Percentiles rank a stretch among this genome's conserved stretches.
Evolutionary conservation across 2,797 vertebrate species (phyloP).

Genomic region (Lerista edwardsae): DNA sequence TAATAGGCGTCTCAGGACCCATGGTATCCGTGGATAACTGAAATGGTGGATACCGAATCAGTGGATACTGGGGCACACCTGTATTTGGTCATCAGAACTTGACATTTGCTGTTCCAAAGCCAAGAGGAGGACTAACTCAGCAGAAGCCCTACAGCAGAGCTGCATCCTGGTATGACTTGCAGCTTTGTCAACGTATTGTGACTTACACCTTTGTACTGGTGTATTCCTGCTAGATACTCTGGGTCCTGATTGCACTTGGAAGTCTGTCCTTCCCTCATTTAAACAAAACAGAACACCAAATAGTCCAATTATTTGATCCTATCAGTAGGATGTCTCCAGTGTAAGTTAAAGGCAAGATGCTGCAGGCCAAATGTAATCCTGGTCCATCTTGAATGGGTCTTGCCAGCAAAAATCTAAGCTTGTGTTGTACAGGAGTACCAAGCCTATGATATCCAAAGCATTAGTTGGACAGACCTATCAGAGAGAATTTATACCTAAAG

Average conservation of each 20-base stretch:
- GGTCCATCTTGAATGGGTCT: neutral
- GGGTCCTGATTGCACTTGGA: neutral
- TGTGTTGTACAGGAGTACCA: neutral
- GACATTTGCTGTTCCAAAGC: neutral
- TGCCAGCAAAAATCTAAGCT: neutral
- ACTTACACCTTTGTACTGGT: neutral
- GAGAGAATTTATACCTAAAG: conserved; percentile 1
- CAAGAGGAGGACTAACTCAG: conserved; percentile 7
- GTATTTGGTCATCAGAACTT: conserved; percentile 2
- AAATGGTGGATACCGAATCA: too few relatives aligned
- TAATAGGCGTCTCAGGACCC: too few relatives aligned
- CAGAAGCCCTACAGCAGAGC: neutral
- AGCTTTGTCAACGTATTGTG: neutral
- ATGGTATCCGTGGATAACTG: too few relatives aligned
- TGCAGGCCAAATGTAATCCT: neutral
- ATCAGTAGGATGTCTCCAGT: neutral
- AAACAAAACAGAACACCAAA: conserved; percentile 20
- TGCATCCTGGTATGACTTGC: neutral
- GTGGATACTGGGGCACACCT: too few relatives aligned
- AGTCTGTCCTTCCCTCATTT: conserved; percentile 5
- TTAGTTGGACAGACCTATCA: neutral
- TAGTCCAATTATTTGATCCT: conserved; percentile 3
- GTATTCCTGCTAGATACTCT: conserved; percentile 12
- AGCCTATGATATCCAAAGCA: neutral
- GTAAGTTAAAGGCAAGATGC: conserved; percentile 10